Evolutionary conservation across 2,113 vertebrate genomes (phyloP).

Genomic region (Cryptomyrus ogoouensis): DNA sequence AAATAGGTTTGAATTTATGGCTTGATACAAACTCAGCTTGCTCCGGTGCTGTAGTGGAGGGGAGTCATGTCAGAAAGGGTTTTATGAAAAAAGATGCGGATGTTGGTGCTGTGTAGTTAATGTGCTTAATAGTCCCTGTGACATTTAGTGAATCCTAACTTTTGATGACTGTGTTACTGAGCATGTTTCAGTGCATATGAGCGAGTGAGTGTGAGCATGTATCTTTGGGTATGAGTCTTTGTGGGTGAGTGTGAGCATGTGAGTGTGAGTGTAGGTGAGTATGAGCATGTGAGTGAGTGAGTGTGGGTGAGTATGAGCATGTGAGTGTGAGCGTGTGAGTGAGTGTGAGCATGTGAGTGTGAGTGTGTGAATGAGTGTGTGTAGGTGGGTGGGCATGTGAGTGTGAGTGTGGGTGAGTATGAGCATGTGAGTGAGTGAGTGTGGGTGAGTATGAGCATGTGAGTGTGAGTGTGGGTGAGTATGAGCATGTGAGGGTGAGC

Average conservation of each 20-base stretch:
- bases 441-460: not conserved
- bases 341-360: not conserved
- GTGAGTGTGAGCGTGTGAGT: not conserved
- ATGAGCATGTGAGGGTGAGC: not conserved
- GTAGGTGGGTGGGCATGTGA: too few species aligned
- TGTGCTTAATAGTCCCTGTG: not conserved
- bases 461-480: not conserved
- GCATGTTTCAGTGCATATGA: not conserved
- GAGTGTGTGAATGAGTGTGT: too few species aligned
- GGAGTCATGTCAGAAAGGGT: not conserved
- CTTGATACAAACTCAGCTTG: not conserved
- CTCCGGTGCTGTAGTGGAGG: not conserved
- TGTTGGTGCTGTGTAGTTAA: not conserved
- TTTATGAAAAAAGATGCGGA: not conserved
- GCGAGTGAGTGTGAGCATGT: not conserved
- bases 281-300: too few species aligned
- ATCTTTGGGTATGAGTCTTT: not conserved
- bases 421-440: too few species aligned
- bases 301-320: too few species aligned
- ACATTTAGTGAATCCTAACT: constrained; percentile 6
- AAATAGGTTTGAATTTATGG: not conserved
- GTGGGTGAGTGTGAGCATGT: too few species aligned
- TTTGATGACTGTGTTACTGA: constrained; percentile 22
- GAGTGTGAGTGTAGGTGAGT: too few species aligned
- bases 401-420: too few species aligned